Evolutionary conservation across 2,797 vertebrate genomes (phyloP), one percentile per base, ranked within the genome.

Genomic region (Valencia hispanica): DNA sequence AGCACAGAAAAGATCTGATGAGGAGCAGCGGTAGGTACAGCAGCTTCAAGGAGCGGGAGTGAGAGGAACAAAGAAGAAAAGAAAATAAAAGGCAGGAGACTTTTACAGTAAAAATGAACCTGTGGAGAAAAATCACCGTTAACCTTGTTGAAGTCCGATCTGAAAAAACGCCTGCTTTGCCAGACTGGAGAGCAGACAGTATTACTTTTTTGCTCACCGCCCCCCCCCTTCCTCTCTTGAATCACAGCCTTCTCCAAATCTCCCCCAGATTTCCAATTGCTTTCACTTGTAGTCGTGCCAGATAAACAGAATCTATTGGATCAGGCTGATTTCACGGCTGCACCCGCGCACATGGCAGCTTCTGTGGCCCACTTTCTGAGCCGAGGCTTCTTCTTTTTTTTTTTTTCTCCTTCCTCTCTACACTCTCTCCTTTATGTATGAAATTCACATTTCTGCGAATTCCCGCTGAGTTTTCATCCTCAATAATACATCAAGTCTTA

Each of bases 291-390:
- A 86, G 92, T 87, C 50, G 86, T 91, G 95, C 94, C 94, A 95
- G 94, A 95, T 91, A 94, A 94, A 95, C 94, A 94, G 89, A 95
- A 95, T 95, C 94, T 94, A 95, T 93, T 93, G 93, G 95, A 96
- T 95, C 93, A 92, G 93, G 90, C 91, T 88, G 90, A 95, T 94
- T 94, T 95, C 93, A 93, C 91, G 92, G 91, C 94, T 93, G 92
- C 88, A 86, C 93, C 91, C 91, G 92, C 89, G 91, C 94, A 95
- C 93, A 94, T 93, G 93, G 92, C 91, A 4, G 87, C 93, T 92
- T 94, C 91, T 91, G 91, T 94, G 93, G 91, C 94, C 92, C 92
- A 94, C 86, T 94, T 93, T 94, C 82, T 82, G 81, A 87, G 88
- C 87, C 79, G 69, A 84, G 77, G 51, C 7, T 45, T 70, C 7